Percentiles rank a stretch among this genome's conserved stretches.
These are phyloP conservation scores for Sinelater perroti DNA, from an alignment of 2,888 invertebrate species.

Conservation along the genomic window DNA sequence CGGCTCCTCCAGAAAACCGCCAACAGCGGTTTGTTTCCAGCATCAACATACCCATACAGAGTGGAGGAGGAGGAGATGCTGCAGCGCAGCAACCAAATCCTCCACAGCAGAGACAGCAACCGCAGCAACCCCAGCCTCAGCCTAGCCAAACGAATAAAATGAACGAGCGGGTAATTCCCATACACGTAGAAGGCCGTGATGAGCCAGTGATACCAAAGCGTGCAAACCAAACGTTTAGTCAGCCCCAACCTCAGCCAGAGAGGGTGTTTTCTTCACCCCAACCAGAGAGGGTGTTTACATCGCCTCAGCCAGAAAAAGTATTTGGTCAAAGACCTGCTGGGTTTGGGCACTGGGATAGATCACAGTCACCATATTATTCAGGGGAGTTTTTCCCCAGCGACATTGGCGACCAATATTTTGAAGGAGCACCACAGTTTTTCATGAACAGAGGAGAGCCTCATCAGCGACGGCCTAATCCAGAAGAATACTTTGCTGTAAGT, in stretches of 20 bases:
- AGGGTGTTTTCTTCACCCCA: conserved; percentile 50
- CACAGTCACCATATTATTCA: conserved; percentile 26
- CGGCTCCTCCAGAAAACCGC: conserved; percentile 75
- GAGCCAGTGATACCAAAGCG: conserved; percentile 78
- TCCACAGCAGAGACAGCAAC: conserved; percentile 45
- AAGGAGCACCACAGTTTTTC: conserved; percentile 9
- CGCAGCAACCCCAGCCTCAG: conserved; percentile 38
- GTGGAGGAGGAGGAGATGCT: conserved; percentile 33
- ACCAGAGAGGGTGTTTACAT: conserved; percentile 48
- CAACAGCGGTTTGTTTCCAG: conserved; percentile 54
- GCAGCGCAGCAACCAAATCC: conserved; percentile 49
- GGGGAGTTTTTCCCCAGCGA: conserved; percentile 21
- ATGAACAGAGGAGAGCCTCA: conserved; percentile 45
- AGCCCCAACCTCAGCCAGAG: conserved; percentile 49
- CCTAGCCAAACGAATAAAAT: conserved; percentile 55
- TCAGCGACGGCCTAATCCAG: conserved; percentile 43
- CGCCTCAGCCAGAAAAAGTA: conserved; percentile 50
- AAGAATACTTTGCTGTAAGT: conserved; percentile 18
- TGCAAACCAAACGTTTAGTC: conserved; percentile 40
- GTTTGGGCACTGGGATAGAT: conserved; percentile 58
- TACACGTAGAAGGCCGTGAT: conserved; percentile 86
- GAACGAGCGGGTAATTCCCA: conserved; percentile 84
- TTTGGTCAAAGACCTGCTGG: conserved; percentile 59
- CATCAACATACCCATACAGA: conserved; percentile 55
- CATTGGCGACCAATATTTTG: no score